phyloP scores from a whole-genome alignment of 1,140 invertebrate genomes.

The Aphis craccivora region DNA sequence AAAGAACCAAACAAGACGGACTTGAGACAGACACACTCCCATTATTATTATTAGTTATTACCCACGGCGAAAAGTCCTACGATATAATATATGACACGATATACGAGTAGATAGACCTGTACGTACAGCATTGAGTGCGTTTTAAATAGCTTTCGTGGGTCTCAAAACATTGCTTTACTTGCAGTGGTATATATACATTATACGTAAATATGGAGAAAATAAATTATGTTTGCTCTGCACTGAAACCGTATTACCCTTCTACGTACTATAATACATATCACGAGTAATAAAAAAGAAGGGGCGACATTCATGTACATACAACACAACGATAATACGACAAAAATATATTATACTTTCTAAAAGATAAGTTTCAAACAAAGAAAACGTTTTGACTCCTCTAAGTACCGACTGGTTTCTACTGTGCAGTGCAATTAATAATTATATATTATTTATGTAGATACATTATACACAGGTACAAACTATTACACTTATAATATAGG shows the following conservation, averaged over 20 bases:
- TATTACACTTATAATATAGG: no score
- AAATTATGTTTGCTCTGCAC: neutral
- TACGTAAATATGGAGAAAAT: neutral
- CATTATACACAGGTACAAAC: neutral
- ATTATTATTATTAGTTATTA: neutral
- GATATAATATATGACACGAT: neutral
- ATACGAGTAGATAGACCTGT: neutral
- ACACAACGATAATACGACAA: neutral
- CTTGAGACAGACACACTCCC: neutral
- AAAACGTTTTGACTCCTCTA: neutral
- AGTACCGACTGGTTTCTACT: no score
- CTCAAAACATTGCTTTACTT: neutral
- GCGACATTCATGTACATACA: neutral
- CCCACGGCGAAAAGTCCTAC: neutral
- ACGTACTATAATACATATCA: neutral
- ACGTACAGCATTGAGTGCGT: neutral
- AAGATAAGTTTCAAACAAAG: neutral
- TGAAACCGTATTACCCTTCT: neutral
- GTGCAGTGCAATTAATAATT: neutral
- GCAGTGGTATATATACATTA: neutral
- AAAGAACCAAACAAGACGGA: neutral
- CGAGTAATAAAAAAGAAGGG: neutral
- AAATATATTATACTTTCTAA: neutral
- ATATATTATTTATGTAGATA: neutral
- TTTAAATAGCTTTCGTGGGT: neutral